Evolutionary conservation across 2,888 invertebrate genomes (phyloP).

Genomic region (Muscina levida): DNA sequence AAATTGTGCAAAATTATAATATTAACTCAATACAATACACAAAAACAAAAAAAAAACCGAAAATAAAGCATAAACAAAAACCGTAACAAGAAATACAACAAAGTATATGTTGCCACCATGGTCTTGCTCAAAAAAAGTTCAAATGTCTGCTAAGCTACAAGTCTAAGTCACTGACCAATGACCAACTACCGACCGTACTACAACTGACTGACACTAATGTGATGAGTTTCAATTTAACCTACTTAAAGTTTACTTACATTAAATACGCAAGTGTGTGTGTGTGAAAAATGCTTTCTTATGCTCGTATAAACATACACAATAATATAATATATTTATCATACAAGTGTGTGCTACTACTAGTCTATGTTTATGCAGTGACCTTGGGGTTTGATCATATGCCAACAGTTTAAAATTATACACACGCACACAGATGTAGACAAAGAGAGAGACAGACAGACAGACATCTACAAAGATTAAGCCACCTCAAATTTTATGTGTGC

Average conservation of each 20-base stretch:
- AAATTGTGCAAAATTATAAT: conserved; percentile 43
- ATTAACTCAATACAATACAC: not conserved
- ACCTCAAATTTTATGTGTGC: not conserved
- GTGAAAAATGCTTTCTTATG: not conserved
- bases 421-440: not conserved
- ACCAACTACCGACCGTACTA: conserved; percentile 3
- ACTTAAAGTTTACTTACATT: conserved; percentile 55
- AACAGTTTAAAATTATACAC: conserved; percentile 48
- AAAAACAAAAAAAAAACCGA: not conserved
- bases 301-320: not conserved
- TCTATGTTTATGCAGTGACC: conserved; percentile 61
- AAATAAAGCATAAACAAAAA: conserved; percentile 1
- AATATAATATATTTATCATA: not conserved
- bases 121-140: conserved; percentile 18
- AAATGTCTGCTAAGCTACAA: not conserved
- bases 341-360: too few species aligned
- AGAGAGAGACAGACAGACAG: not conserved
- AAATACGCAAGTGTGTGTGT: conserved; percentile 1
- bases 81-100: too few species aligned
- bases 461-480: conserved; percentile 16
- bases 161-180: not conserved
- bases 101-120: conserved; percentile 6
- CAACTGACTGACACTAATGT: not conserved
- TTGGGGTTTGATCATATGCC: conserved; percentile 63
- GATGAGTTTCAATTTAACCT: conserved; percentile 51